phyloP scores from a whole-genome alignment of 2,797 vertebrate species.

The Crenuchus spilurus region DNA sequence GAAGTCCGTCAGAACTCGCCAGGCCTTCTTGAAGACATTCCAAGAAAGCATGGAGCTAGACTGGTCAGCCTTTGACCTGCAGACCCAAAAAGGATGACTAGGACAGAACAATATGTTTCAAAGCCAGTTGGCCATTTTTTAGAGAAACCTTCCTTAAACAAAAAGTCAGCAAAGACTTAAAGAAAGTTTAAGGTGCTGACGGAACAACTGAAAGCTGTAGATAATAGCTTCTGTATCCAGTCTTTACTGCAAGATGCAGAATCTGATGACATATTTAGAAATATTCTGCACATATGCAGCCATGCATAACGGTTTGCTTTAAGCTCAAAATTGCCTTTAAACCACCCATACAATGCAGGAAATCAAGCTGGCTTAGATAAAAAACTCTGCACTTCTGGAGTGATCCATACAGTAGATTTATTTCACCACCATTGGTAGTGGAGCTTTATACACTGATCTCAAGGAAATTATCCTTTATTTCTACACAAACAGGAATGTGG shows the following conservation, averaged over 20 bases:
- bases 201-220: not conserved
- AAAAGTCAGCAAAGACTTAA: not conserved
- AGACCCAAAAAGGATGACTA: not conserved
- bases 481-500: too few species aligned
- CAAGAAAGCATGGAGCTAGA: constrained; percentile 36
- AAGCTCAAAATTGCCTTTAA: too few species aligned
- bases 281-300: too few species aligned
- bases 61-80: constrained; percentile 36
- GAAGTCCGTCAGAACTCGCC: constrained; percentile 64
- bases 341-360: too few species aligned
- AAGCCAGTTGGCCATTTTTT: not conserved
- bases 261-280: not conserved
- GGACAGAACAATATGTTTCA: not conserved
- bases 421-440: too few species aligned
- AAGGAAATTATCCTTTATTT: too few species aligned
- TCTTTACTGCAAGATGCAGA: constrained; percentile 5
- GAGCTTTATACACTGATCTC: too few species aligned
- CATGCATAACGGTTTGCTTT: too few species aligned
- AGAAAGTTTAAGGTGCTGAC: not conserved
- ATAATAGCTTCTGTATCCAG: not conserved
- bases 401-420: too few species aligned
- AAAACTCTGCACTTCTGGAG: too few species aligned
- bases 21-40: constrained; percentile 65
- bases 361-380: too few species aligned
- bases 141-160: not conserved